Evolutionary conservation across 2,113 vertebrate genomes (phyloP).

Genomic region (Passer montanus): DNA sequence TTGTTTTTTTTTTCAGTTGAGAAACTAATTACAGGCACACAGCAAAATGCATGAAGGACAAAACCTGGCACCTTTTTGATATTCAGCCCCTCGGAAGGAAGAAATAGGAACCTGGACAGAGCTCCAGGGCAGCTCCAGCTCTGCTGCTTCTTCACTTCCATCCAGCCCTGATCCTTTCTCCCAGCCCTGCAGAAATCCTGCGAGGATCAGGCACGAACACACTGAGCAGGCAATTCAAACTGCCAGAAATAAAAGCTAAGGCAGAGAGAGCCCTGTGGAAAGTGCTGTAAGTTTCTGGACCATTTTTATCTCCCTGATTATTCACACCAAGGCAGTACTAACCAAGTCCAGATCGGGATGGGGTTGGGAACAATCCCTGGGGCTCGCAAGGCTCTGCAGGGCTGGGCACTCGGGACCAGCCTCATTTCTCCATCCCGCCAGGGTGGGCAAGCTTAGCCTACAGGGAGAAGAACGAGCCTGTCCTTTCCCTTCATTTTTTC

Average conservation of each 20-base stretch:
- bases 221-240: background rate
- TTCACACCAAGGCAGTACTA: constrained; percentile 60
- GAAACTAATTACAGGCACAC: constrained; percentile 40
- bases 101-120: constrained; percentile 21
- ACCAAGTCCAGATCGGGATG: constrained; percentile 63
- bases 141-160: constrained; percentile 27
- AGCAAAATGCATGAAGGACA: background rate
- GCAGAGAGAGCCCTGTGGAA: constrained; percentile 33
- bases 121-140: constrained; percentile 34
- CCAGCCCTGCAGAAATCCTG: constrained; percentile 3
- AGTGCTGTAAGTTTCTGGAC: constrained; percentile 42
- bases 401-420: constrained; percentile 13
- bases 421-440: constrained; percentile 5
- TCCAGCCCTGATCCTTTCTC: constrained; percentile 20
- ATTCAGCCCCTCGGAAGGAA: constrained; percentile 31
- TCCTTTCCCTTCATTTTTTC: constrained; percentile 6
- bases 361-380: constrained; percentile 16
- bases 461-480: background rate
- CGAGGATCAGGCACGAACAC: background rate
- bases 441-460: background rate
- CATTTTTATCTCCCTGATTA: constrained; percentile 44
- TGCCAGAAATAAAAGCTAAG: constrained; percentile 1
- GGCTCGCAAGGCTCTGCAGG: constrained; percentile 39
- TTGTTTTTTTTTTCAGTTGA: constrained; percentile 10
- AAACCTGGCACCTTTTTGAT: constrained; percentile 28